phyloP scores from a whole-genome alignment of 1,140 invertebrate species.

The Polypedilum vanderplanki region DNA sequence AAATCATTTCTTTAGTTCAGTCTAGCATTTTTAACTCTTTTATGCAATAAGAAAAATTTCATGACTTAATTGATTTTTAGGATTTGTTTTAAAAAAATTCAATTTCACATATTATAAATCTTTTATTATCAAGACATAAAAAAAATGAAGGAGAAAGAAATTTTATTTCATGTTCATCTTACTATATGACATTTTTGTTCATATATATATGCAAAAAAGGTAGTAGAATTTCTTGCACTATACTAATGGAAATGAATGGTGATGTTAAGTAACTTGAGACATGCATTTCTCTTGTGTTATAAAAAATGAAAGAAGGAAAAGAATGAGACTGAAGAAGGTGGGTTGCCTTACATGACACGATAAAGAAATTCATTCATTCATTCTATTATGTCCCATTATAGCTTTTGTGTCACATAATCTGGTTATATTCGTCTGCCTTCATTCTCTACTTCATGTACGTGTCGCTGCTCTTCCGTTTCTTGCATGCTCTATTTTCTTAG shows the following conservation, averaged over 20 bases:
- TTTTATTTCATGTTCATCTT: neutral
- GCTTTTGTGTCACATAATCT: slow-evolving; percentile 17
- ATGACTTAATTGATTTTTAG: no score
- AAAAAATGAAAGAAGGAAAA: neutral
- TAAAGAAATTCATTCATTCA: neutral
- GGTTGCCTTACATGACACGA: slow-evolving; percentile 4
- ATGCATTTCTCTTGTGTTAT: neutral
- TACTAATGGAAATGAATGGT: neutral
- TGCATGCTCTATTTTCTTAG: neutral
- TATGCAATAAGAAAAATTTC: no score
- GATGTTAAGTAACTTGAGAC: slow-evolving; percentile 5
- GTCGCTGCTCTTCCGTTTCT: neutral
- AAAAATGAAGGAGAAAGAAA: no score
- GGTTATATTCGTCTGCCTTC: slow-evolving; percentile 3
- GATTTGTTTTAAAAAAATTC: no score
- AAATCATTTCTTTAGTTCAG: neutral
- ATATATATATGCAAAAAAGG: neutral
- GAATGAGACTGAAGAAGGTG: no score
- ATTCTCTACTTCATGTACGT: neutral
- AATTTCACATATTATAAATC: no score
- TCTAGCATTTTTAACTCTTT: neutral
- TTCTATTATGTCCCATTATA: slow-evolving; percentile 19
- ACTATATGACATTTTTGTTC: slow-evolving; percentile 11
- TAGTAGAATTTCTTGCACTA: neutral
- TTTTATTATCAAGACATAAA: no score